Evolutionary conservation across 2,888 invertebrate species (phyloP), one percentile per base, ranked within the genome.

Genomic region (Polydesmus complanatus): DNA sequence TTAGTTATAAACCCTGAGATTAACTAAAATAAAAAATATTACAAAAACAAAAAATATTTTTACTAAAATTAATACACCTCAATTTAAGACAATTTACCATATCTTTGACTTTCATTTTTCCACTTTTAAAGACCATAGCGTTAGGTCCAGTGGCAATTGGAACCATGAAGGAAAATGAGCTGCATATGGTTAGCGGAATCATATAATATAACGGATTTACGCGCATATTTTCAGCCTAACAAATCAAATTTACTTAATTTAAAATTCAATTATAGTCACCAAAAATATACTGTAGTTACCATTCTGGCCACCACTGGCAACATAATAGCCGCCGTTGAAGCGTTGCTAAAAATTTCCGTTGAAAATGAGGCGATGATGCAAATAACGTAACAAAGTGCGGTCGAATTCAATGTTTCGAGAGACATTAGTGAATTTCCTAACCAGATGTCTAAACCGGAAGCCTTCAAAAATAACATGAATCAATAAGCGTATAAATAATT

Each of bases 71-170:
- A 52, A 54, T 26, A 25, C 8, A 22, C 8, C 47, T 23, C 21
- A 57, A n/a, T 3, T 37, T 27, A 18, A 27, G 8, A 63, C 26
- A 22, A 5, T 73, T 72, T 68, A 86, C 83, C 82, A 90, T 88
- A 69, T 88, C 86, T 62, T 81, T 80, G 3, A 86, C 86, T 65
- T 81, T 81, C 74, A 90, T 87, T 68, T 84, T 83, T 1, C 57
- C 57, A 57, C 57, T 57, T 22, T 57, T 57, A 26, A 57, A 57
- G 26, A 57, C 57, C 57, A 57, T 57, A 47, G 57, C 57, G 27
- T 57, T 57, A 8, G 57, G 57, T n/a, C 57, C 57, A 23, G 57
- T 57, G 3, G 57, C 57, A 48, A 57, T 57, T 21, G 57, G 57
- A 48, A 57, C 14, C 57, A 57, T 57, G 19, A 57, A 57, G 11